phyloP scores from a whole-genome alignment of 2,888 invertebrate genomes.

The Congeria kusceri region DNA sequence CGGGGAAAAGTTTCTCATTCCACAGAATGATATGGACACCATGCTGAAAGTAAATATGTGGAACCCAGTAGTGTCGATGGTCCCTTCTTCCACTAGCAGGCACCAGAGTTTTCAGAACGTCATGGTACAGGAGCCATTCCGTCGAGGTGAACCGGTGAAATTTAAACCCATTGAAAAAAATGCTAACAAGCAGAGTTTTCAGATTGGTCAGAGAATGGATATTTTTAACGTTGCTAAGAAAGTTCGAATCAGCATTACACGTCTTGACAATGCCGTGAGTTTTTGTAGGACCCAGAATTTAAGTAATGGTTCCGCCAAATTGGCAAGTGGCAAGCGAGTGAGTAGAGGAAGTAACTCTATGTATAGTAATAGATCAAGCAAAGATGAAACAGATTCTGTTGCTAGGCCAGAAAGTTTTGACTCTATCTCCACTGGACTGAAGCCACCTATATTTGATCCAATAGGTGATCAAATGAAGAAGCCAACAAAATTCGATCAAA shows the following conservation, averaged over 20 bases:
- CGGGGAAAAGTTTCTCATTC: conserved; percentile 26
- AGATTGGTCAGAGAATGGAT: conserved; percentile 35
- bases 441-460: conserved; percentile 28
- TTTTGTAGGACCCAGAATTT: conserved; percentile 48
- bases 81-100: conserved; percentile 5
- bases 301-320: background rate
- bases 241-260: conserved; percentile 51
- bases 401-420: background rate
- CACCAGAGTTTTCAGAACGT: conserved; percentile 38
- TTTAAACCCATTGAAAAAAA: conserved; percentile 6
- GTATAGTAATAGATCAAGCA: background rate
- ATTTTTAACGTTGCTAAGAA: conserved; percentile 48
- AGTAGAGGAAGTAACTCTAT: conserved; percentile 17
- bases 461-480: conserved; percentile 14
- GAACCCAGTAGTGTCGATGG: conserved; percentile 56
- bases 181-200: background rate
- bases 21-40: conserved; percentile 45
- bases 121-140: conserved; percentile 47
- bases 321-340: conserved; percentile 1
- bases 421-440: background rate
- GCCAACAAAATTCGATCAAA: conserved; percentile 43
- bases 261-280: conserved; percentile 60
- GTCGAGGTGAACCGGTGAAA: conserved; percentile 4
- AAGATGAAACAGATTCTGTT: conserved; percentile 1
- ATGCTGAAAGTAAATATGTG: conserved; percentile 58